These are phyloP conservation scores for Suillia variegata DNA, from an alignment of 2,888 invertebrate species.

Conservation along the genomic window DNA sequence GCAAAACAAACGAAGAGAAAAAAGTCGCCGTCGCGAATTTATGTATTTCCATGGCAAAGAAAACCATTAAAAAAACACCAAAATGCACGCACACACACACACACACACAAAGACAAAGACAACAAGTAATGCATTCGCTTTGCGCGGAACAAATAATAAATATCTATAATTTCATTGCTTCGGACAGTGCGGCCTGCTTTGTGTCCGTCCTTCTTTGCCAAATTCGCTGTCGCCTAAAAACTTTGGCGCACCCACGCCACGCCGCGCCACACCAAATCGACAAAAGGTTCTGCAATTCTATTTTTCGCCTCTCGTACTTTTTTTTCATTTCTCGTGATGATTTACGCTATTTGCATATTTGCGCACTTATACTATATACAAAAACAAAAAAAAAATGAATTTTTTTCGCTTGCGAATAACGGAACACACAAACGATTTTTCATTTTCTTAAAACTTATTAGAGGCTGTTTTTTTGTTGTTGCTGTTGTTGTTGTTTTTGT, in stretches of 20 bases:
- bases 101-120: background rate
- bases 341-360: constrained; percentile 59
- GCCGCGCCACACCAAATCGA: no score
- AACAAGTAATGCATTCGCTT: background rate
- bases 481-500: no score
- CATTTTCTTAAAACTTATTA: constrained; percentile 54
- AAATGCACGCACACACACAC: background rate
- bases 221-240: constrained; percentile 26
- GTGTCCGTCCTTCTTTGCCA: constrained; percentile 16
- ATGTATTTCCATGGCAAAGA: constrained; percentile 21
- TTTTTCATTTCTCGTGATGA: constrained; percentile 38
- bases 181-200: constrained; percentile 19
- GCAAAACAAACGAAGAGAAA: no score
- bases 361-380: constrained; percentile 53
- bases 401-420: background rate
- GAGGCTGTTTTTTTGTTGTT: constrained; percentile 29
- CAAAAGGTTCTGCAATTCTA: no score
- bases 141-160: background rate
- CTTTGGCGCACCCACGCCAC: constrained; percentile 11
- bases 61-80: constrained; percentile 18
- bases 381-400: no score
- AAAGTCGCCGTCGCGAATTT: background rate
- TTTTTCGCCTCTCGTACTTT: background rate
- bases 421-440: constrained; percentile 55
- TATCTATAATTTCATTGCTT: constrained; percentile 26